Evolutionary conservation across 1,140 invertebrate genomes (phyloP).

Genomic region (Heliconius melpomene): DNA sequence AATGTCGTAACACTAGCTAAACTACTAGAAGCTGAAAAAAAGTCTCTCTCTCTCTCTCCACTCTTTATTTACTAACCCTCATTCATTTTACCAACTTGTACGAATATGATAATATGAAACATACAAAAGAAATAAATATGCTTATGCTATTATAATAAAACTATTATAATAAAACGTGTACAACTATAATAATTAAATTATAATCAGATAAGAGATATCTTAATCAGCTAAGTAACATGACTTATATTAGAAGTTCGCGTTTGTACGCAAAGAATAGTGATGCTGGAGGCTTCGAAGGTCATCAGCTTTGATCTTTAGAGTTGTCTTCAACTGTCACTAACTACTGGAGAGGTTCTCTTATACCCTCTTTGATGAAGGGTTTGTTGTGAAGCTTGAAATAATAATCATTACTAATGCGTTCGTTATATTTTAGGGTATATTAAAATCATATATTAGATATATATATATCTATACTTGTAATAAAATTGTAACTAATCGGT

Average conservation of each 20-base stretch:
- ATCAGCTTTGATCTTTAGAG: conserved; percentile 1
- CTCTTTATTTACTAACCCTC: too few relatives aligned
- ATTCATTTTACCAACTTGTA: too few relatives aligned
- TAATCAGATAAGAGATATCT: neutral
- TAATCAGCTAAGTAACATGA: neutral
- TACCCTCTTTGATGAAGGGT: neutral
- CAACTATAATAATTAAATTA: neutral
- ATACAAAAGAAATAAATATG: too few relatives aligned
- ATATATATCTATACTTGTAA: too few relatives aligned
- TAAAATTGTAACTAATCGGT: too few relatives aligned
- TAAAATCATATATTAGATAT: neutral
- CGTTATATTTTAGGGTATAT: neutral
- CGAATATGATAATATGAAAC: too few relatives aligned
- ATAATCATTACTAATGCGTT: neutral
- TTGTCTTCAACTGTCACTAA: neutral
- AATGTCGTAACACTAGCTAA: too few relatives aligned
- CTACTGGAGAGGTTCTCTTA: neutral
- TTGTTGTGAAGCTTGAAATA: neutral
- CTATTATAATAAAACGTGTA: too few relatives aligned
- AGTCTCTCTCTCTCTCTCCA: too few relatives aligned
- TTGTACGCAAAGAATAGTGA: neutral
- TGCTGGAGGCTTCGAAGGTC: neutral
- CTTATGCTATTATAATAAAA: too few relatives aligned
- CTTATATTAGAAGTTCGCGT: neutral
- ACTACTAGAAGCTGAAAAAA: too few relatives aligned